Evolutionary conservation across 2,113 vertebrate species (phyloP), one percentile per base, ranked within the genome.

Genomic region (Arothron firmamentum): DNA sequence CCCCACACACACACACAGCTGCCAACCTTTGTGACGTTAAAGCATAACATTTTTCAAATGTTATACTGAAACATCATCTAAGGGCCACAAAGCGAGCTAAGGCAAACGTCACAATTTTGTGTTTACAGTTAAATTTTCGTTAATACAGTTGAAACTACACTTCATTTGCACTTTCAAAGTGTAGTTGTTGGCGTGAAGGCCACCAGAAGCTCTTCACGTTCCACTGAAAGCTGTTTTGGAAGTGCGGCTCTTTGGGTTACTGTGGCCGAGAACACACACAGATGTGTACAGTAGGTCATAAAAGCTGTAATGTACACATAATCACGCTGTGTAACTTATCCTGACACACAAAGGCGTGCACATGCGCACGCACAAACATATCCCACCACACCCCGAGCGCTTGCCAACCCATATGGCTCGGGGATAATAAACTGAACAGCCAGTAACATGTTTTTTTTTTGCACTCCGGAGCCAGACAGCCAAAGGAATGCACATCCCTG

Each of bases 351-450:
- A 17, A 55, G 47, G 68, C 69, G 59, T 52, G 56, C 51, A 74
- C 54, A 67, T 43, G 54, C 47, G 52, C 66, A 47, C 59, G 61
- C 61, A 77, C 58, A 79, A 55, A 77, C 60, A 54, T 64, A 77
- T 70, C 55, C 66, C 63, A 73, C 73, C 78, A 81, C 79, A 58
- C 82, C 83, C 83, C 70, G 57, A 67, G 73, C 81, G 79, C 76
- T 62, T 86, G 80, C 84, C 81, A 81, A 65, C 73, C 78, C 84
- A 82, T 82, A 82, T 85, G 85, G 84, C 87, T 87, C 65, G 65
- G 70, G 85, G 85, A 85, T 84, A 87, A 82, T 85, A 84, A 87
- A 89, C 67, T 49, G 28, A 86, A 87, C 84, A 89, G 78, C 77
- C 77, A 84, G 82, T 66, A 87, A 85, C 84, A 80, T 10, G 10